Conservation (phyloP, 2,113 vertebrate species). For the Zeus faber region DNA sequence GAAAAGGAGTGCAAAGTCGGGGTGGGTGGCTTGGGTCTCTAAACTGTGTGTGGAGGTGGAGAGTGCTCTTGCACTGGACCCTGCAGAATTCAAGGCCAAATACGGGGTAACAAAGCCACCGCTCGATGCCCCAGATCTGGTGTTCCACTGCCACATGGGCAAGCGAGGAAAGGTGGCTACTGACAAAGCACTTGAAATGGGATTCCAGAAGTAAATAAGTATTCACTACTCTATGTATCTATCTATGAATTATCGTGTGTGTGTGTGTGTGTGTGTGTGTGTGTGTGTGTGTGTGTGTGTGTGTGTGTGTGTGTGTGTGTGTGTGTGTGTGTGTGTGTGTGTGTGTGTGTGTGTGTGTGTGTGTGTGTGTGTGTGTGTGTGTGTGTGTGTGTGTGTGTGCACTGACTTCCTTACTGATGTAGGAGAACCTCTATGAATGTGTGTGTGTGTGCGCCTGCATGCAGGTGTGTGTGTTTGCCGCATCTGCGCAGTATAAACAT, state of each 20-base stretch:
- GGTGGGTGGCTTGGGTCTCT: too few relatives aligned
- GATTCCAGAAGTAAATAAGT: constrained; percentile 72
- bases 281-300: too few relatives aligned
- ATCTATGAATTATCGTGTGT: not conserved
- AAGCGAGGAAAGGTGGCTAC: constrained; percentile 67
- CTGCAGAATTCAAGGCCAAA: constrained; percentile 68
- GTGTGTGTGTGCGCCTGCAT: too few relatives aligned
- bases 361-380: not conserved
- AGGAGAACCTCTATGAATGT: too few relatives aligned
- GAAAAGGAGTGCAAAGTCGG: too few relatives aligned
- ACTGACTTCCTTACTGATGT: too few relatives aligned
- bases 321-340: not conserved
- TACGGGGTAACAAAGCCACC: constrained; percentile 72
- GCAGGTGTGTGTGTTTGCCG: too few relatives aligned
- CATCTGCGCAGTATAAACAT: too few relatives aligned
- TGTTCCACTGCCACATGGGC: constrained; percentile 81
- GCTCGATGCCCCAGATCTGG: constrained; percentile 65
- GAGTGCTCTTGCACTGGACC: constrained; percentile 65
- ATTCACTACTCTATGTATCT: not conserved
- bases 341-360: constrained; percentile 2
- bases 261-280: not conserved
- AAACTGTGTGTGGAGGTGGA: too few relatives aligned
- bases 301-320: too few relatives aligned
- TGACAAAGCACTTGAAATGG: constrained; percentile 63
- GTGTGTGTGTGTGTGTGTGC: constrained; percentile 1